Evolutionary conservation across 1,140 invertebrate genomes (phyloP), one percentile per base, ranked within the genome.

Genomic region (Wasmannia auropunctata): DNA sequence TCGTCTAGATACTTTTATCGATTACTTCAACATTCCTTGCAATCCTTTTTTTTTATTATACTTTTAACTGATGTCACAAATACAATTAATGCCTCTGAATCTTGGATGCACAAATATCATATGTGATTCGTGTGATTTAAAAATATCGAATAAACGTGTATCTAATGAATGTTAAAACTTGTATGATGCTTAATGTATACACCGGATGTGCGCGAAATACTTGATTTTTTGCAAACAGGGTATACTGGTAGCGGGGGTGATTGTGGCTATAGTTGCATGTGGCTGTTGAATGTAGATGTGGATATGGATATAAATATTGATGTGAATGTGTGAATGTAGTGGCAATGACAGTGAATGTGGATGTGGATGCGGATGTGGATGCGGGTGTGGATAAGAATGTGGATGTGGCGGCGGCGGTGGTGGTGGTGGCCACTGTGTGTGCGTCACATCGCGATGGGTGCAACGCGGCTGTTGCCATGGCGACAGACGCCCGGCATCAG

Each of bases 381-480:
- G 8, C 11, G 31, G 60, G n/a, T 63, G 31, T 10, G 19, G 62
- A 31, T 31, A 19, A 19, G 58, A 25, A 34, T 63, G 31, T n/a
- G 62, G 62, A 19, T 34, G 14, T 37, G 62, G 62, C n/a, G 80
- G 22, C 19, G 65, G 2, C 28, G 77, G 22, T 22, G 70, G 8
- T 43, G 40, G 19, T 40, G 19, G 34, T 46, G 56, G 88, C 87
- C 90, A 75, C 16, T 86, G 87, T 91, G 89, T 91, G 90, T 92
- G 90, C 88, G 87, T 91, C 89, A 87, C 74, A 88, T 77, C 86
- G 86, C 89, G 88, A 93, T 94, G 92, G 93, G 93, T 92, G 93
- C 92, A 95, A 94, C 94, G 93, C 93, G 93, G 92, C 94, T 94
- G 95, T 95, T 94, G 92, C 95, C 92, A 95, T 95, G 94, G 95